Base-by-base conservation (phyloP, 2,888 invertebrate genomes). In the Kuschelorhynchus macadamiae region DNA sequence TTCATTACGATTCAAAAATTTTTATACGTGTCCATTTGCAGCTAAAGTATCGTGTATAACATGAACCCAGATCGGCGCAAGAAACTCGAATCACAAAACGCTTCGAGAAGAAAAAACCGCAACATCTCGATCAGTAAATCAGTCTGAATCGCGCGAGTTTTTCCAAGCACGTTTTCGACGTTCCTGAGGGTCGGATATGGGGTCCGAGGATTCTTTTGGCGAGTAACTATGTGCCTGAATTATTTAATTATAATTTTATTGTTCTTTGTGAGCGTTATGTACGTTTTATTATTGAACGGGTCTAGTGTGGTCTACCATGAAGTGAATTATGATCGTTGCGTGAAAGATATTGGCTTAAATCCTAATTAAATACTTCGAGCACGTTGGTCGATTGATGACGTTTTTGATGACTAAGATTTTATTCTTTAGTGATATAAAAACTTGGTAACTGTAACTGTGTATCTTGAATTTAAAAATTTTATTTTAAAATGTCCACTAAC, bases 91-190 rank as follows among this genome's bases (percentile, higher is more conserved):
- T 65, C 52, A 52, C 39, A 39, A 41, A 39, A 41, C 52, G 66
- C 41, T 21, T 16, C 52, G 44, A n/a, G n/a, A 33, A 44, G 18
- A 61, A 66, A 67, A 52, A 50, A 42, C 52, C 20, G 49, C 61
- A 55, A 67, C 67, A 65, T 65, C 65, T 65, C 65, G 64, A 70
- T 66, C 70, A 52, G 66, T 70, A 70, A 70, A 70, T 70, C 70
- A 70, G 61, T 50, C 44, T 56, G 62, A 70, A 70, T 66, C 66
- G 70, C 70, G 60, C 65, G 66, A 70, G 66, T 70, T 70, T 70
- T 70, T 70, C 62, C 70, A 49, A 59, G 39, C 66, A 66, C 70
- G 68, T 68, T 53, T 68, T 47, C 44, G 30, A 57, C 62, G 66
- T 70, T 66, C 70, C 56, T 52, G 44, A 56, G 59, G 59, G 65